Base-by-base conservation (phyloP, 2,888 invertebrate species). In the Coelinius sp. region DNA sequence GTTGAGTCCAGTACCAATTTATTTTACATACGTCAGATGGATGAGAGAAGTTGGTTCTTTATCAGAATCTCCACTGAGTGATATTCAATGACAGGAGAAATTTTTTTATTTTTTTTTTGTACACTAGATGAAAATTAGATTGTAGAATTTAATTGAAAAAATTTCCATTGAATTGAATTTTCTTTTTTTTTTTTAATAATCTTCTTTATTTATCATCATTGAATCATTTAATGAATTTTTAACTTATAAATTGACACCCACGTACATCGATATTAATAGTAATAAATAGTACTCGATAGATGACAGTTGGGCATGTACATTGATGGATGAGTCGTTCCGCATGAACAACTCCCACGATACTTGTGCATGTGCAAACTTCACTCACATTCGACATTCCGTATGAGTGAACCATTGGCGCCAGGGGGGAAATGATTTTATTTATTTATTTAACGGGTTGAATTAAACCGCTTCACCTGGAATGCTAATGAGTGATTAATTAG, bases 271-370 rank as follows among this genome's bases (percentile, higher is more conserved):
- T 68, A 71, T 69, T 27, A 46, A 38, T 52, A 22, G 41, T 69
- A 71, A 66, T 66, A 56, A 56, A 71, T 71, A 69, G 17, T 59
- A 35, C 62, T 31, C 71, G 71, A 71, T 69, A 56, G 66, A 71
- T 71, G 68, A 69, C 62, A 62, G 35, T 46, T 52, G 69, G 65
- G 2, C 12, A 59, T 59, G 62, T 38, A 41, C 53, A 59, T 41
- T 63, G 68, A 69, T 71, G 62, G 66, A 69, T 71, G 66, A 74
- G 62, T 71, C 59, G 71, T 69, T 71, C 38, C 62, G 59, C 59
- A 8, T 20, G 41, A 66, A n/a, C 44, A 66, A 66, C 71, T 71
- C 71, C 71, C 62, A 71, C 71, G 71, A 71, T 52, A 71, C 6
- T 44, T 24, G 41, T n/a, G 20, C 20, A 14, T 14, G 44, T 44